Evolutionary conservation across 2,113 vertebrate genomes (phyloP), one percentile per base, ranked within the genome.

Genomic region (Pterophyllum scalare): DNA sequence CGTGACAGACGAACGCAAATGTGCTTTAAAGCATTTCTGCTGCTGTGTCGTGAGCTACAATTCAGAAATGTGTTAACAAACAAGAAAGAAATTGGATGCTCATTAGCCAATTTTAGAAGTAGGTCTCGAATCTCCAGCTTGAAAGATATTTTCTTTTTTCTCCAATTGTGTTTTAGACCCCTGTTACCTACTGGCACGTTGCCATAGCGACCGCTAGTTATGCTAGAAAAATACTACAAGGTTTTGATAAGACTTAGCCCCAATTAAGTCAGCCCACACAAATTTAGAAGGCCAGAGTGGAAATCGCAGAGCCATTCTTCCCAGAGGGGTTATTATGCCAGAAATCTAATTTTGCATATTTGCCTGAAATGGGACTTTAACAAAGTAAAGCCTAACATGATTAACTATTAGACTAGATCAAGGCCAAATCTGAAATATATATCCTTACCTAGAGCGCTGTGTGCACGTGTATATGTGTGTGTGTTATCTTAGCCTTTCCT

Each of bases 181-280:
- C 76, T 83, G 86, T 76, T 89, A 77, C 78, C 80, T 72, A 59
- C 76, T 84, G 83, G 83, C 75, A 59, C 0, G 91, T 93, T 89
- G 80, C 88, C 87, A 90, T 87, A 26, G 89, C 86, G 91, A 94
- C 91, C 75, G 76, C 91, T 92, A 87, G 89, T 93, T 93, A 91
- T 84, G 77, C 75, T 77, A 26, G 87, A 90, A 87, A 92, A 89
- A 92, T 84, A 91, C 82, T 84, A 84, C 85, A 88, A 77, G 87
- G 79, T 90, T 91, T 93, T 90, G 87, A 92, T 91, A 90, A 90
- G 91, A 93, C 88, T 92, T 93, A 92, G 90, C 77, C 91, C 90
- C 88, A 93, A 93, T 93, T 93, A 94, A 84, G 77, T 59, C 82
- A 15, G 89, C 86, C 88, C 87, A 90, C 91, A 93, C 83, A 92